These are phyloP conservation scores for Asobara japonica DNA, from an alignment of 1,140 invertebrate species.

Conservation along the genomic window DNA sequence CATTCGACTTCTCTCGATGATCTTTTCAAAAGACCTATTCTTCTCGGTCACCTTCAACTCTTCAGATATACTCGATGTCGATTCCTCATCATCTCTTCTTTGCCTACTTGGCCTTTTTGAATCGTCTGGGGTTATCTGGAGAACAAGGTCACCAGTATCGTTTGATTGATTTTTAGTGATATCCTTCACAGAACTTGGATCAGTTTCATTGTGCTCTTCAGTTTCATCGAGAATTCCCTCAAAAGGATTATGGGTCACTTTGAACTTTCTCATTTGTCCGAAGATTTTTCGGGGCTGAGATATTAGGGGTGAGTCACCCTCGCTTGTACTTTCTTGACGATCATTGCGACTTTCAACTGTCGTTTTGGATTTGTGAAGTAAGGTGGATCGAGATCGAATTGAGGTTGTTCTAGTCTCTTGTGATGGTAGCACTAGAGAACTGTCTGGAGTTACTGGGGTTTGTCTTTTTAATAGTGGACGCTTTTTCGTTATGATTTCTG, in stretches of 20 bases:
- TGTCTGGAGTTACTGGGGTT: neutral
- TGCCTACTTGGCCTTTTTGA: neutral
- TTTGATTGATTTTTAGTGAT: neutral
- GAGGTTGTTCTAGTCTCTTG: neutral
- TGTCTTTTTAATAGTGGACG: neutral
- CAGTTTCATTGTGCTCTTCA: neutral
- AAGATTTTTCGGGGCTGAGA: neutral
- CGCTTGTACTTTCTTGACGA: neutral
- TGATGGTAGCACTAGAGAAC: neutral
- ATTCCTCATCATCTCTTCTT: neutral
- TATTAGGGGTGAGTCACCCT: neutral
- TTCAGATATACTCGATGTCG: neutral
- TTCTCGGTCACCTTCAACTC: neutral
- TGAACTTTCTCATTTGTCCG: neutral
- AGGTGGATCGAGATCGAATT: neutral
- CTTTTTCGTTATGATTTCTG: neutral
- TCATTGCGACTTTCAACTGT: neutral
- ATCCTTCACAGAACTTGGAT: neutral
- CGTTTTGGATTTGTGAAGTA: neutral
- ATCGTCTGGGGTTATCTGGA: neutral
- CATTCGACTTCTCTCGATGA: no score
- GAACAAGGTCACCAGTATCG: neutral
- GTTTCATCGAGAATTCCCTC: neutral
- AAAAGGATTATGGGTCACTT: neutral
- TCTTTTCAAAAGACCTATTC: no score